phyloP scores from a whole-genome alignment of 2,888 invertebrate genomes.

The Orthosia cruda region DNA sequence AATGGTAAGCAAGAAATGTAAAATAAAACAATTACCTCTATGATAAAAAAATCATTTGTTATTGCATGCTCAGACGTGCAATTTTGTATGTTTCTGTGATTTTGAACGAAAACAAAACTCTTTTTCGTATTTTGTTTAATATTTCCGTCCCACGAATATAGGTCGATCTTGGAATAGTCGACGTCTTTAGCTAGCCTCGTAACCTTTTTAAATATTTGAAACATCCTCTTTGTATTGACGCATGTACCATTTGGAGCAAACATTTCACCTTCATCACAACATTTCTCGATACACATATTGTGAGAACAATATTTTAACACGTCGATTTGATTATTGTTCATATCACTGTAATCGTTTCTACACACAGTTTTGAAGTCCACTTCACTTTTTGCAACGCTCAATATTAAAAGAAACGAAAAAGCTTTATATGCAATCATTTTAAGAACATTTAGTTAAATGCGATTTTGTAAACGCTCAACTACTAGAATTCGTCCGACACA shows the following conservation, averaged over 20 bases:
- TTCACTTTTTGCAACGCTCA: conserved; percentile 37
- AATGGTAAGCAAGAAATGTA: too few species aligned
- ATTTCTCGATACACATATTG: conserved; percentile 34
- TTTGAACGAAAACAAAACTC: conserved; percentile 26
- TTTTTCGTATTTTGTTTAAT: not conserved
- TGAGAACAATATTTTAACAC: conserved; percentile 11
- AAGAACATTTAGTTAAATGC: too few species aligned
- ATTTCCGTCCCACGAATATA: conserved; percentile 36
- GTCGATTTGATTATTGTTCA: conserved; percentile 1
- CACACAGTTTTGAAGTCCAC: conserved; percentile 12
- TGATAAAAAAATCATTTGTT: conserved; percentile 12
- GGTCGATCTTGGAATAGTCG: conserved; percentile 16
- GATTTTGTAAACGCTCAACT: too few species aligned
- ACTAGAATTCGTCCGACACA: too few species aligned
- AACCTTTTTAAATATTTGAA: not conserved
- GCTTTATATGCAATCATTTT: not conserved
- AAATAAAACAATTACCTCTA: conserved; percentile 31
- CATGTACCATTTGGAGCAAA: not conserved
- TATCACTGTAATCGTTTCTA: conserved; percentile 14
- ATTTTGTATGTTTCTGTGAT: not conserved
- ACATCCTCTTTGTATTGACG: not conserved
- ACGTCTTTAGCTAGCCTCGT: not conserved
- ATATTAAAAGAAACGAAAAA: conserved; percentile 22
- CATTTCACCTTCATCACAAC: conserved; percentile 29
- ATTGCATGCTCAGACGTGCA: conserved; percentile 5